Conservation (phyloP, 2,113 vertebrate genomes). For the Chinchilla lanigera region DNA sequence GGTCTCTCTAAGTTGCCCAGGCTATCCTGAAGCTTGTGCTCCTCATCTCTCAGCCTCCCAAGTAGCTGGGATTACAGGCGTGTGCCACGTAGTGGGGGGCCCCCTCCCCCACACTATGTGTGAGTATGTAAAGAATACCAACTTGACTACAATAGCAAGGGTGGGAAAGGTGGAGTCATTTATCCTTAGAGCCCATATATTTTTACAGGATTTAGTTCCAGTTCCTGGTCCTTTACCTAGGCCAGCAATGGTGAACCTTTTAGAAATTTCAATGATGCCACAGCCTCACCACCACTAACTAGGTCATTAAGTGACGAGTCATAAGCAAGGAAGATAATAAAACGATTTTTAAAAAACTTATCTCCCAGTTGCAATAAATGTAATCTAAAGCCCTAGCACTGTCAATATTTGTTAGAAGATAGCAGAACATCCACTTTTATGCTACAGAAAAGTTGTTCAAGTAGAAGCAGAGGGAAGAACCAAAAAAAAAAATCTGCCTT, state of each 20-base stretch:
- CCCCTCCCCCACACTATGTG: neutral
- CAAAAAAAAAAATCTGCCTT: neutral
- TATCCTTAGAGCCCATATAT: neutral
- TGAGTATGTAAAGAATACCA: constrained; percentile 16
- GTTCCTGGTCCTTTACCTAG: neutral
- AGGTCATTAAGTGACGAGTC: neutral
- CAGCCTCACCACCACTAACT: neutral
- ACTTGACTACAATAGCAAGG: neutral
- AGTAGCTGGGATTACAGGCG: neutral
- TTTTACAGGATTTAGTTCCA: neutral
- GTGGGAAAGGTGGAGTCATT: neutral
- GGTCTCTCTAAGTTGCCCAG: neutral
- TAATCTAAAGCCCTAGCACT: constrained; percentile 20
- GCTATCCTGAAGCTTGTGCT: neutral
- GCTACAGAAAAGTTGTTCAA: neutral
- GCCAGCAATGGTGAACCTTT: neutral
- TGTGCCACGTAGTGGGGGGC: too few species aligned
- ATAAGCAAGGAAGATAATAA: constrained; percentile 9
- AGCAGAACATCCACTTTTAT: constrained; percentile 20
- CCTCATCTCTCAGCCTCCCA: neutral
- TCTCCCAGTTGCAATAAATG: constrained; percentile 34
- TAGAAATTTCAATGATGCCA: neutral
- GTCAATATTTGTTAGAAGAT: neutral
- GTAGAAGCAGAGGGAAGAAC: constrained; percentile 5
- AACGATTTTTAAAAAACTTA: neutral